phyloP scores from a whole-genome alignment of 1,140 invertebrate genomes.

The Drosophila parvula region DNA sequence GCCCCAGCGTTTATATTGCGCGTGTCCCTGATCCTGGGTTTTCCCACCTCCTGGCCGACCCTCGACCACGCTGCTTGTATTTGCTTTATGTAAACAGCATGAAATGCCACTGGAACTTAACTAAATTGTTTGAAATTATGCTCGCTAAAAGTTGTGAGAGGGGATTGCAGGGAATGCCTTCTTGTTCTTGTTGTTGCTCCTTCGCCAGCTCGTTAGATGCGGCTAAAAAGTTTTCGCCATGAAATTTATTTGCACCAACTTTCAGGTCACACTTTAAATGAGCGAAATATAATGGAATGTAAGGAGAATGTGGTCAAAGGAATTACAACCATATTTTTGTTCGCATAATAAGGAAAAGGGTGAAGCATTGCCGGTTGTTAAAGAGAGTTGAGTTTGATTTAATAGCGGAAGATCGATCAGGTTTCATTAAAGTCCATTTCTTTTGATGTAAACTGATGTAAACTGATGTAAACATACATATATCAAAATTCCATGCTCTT shows the following conservation, averaged over 20 bases:
- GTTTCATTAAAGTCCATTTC: not conserved
- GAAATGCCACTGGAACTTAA: conserved; percentile 63
- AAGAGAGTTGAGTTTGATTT: not conserved
- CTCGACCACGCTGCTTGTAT: conserved; percentile 12
- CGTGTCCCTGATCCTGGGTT: conserved; percentile 44
- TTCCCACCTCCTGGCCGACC: conserved; percentile 7
- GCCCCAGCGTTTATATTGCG: conserved; percentile 47
- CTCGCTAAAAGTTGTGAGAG: conserved; percentile 27
- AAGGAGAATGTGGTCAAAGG: conserved; percentile 9
- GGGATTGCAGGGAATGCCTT: conserved; percentile 9
- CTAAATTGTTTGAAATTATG: conserved; percentile 71
- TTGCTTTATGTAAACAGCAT: conserved; percentile 59
- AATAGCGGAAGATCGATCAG: not conserved
- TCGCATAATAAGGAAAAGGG: conserved; percentile 2
- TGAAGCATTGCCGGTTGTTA: not conserved
- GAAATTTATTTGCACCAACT: conserved; percentile 21
- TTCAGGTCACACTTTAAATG: conserved; percentile 12
- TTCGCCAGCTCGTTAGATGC: conserved; percentile 19
- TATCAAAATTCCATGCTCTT: not conserved
- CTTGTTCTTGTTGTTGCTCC: not conserved
- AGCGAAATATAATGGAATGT: conserved; percentile 9
- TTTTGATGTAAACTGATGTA: not conserved
- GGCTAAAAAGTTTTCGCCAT: conserved; percentile 22
- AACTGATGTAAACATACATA: too few species aligned
- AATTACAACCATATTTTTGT: conserved; percentile 13